These are phyloP conservation scores for Poeciliopsis occidentalis DNA, from an alignment of 2,113 vertebrate species.

Conservation along the genomic window DNA sequence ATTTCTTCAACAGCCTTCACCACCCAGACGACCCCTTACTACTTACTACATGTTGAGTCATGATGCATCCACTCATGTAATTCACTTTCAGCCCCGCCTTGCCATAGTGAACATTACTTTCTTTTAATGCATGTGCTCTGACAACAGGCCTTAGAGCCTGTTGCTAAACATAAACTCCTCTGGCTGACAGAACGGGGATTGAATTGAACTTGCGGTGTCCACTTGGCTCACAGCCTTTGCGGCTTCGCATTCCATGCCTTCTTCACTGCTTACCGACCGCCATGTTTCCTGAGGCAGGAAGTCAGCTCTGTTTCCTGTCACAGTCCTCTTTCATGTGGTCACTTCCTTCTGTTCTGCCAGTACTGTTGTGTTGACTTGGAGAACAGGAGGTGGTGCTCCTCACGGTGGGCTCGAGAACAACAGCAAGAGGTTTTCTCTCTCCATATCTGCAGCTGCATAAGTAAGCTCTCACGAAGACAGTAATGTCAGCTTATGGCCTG, in stretches of 20 bases:
- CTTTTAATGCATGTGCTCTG: constrained; percentile 35
- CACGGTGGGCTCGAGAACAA: constrained; percentile 12
- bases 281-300: constrained; percentile 82
- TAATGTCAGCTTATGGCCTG: neutral
- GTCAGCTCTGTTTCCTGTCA: constrained; percentile 78
- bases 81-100: constrained; percentile 34
- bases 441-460: neutral
- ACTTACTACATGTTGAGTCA: constrained; percentile 30
- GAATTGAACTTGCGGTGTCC: constrained; percentile 39
- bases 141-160: constrained; percentile 41
- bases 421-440: neutral
- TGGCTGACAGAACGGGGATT: neutral
- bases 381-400: constrained; percentile 46
- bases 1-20: constrained; percentile 43
- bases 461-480: neutral
- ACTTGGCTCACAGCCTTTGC: constrained; percentile 39
- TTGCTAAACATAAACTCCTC: constrained; percentile 48
- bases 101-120: constrained; percentile 27
- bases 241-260: constrained; percentile 69
- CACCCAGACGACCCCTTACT: constrained; percentile 21
- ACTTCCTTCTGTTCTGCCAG: constrained; percentile 80
- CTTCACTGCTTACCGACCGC: constrained; percentile 65
- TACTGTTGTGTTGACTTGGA: constrained; percentile 60
- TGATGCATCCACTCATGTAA: constrained; percentile 28
- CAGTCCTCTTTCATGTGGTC: constrained; percentile 83